Conservation (phyloP, 2,113 vertebrate species). For the Oryzias curvinotus region DNA sequence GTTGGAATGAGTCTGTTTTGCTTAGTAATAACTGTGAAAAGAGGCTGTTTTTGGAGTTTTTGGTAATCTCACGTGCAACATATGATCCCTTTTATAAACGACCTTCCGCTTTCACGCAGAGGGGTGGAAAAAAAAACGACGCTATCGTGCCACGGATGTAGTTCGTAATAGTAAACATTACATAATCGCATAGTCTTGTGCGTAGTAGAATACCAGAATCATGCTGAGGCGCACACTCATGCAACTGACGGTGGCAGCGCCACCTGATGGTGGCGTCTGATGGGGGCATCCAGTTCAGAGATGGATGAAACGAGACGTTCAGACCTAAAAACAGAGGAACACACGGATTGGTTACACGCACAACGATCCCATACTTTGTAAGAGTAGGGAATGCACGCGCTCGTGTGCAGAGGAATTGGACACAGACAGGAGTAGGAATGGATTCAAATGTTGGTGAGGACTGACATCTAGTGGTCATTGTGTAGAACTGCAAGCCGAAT, state of each 20-base stretch:
- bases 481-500: constrained; percentile 22
- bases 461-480: constrained; percentile 56
- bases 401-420: background rate
- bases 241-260: constrained; percentile 42
- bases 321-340: constrained; percentile 21
- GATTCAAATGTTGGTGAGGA: constrained; percentile 35
- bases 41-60: constrained; percentile 9
- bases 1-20: constrained; percentile 12
- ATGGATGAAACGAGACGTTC: background rate
- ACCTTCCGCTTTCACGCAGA: constrained; percentile 4
- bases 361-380: constrained; percentile 3
- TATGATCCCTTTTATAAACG: background rate
- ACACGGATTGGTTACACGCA: constrained; percentile 30
- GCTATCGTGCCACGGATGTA: constrained; percentile 14
- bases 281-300: background rate
- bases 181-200: constrained; percentile 61
- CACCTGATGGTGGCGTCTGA: constrained; percentile 48
- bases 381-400: background rate
- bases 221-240: constrained; percentile 31
- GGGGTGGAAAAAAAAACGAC: background rate
- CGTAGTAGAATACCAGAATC: constrained; percentile 49
- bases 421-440: background rate
- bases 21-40: constrained; percentile 13
- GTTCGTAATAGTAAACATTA: constrained; percentile 66
- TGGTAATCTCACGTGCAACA: background rate